Evolutionary conservation across 2,797 vertebrate species (phyloP).

Genomic region (Arctocebus calabarensis): DNA sequence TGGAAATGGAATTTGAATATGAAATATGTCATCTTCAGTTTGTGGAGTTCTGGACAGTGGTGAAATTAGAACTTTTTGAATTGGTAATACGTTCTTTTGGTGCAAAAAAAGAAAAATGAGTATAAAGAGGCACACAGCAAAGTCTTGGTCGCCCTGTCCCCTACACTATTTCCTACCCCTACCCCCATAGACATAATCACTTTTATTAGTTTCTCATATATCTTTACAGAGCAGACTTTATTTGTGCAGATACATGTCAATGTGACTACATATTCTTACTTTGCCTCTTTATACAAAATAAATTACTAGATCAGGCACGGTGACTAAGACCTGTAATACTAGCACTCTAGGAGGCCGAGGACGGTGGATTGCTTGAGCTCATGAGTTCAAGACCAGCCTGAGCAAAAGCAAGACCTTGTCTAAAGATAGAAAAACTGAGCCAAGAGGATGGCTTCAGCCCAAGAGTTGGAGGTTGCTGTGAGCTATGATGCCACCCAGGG

Average conservation of each 20-base stretch:
- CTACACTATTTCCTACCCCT: background rate
- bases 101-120: background rate
- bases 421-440: no score
- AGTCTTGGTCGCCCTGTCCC: no score
- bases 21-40: background rate
- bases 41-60: background rate
- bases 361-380: no score
- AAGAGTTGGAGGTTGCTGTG: no score
- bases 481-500: no score
- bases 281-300: background rate
- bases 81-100: background rate
- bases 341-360: no score
- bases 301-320: no score
- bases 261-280: background rate
- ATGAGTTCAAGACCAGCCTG: no score
- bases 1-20: background rate
- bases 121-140: background rate
- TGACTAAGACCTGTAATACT: no score
- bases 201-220: background rate
- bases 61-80: background rate
- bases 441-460: no score
- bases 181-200: background rate
- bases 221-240: background rate
- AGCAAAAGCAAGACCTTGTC: no score
- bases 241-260: background rate